A percentile compares a stretch with the other conserved stretches of the same genome.
Conservation (phyloP, 2,113 vertebrate genomes). For the Sterrhoptilus dennistouni region DNA sequence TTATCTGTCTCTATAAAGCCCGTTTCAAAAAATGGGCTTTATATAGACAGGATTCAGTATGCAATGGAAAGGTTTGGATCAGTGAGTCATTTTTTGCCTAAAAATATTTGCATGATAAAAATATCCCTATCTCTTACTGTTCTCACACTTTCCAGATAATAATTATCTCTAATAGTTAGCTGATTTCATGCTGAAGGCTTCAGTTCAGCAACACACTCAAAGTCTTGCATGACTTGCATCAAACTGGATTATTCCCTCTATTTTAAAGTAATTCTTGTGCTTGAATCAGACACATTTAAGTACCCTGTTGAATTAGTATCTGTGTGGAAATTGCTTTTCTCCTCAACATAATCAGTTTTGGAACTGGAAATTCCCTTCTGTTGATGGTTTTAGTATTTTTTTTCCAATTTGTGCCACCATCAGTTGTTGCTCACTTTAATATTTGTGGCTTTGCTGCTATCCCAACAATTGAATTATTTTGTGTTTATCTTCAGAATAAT, state of each 20-base stretch:
- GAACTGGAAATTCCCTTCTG: not conserved
- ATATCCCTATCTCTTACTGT: not conserved
- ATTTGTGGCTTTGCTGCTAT: not conserved
- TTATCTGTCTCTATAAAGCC: not conserved
- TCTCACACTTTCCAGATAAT: not conserved
- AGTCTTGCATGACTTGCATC: not conserved
- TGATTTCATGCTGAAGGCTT: not conserved
- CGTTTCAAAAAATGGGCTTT: not conserved
- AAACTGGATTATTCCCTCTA: not conserved
- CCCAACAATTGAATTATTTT: not conserved
- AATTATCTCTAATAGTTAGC: not conserved
- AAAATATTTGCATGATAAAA: conserved; percentile 17
- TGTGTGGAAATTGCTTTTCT: not conserved
- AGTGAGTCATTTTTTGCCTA: not conserved
- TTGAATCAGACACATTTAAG: not conserved
- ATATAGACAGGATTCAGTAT: not conserved
- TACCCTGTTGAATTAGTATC: not conserved
- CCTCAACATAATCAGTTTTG: not conserved
- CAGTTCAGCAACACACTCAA: not conserved
- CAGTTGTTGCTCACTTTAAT: not conserved
- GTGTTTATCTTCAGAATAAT: not conserved
- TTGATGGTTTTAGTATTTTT: not conserved
- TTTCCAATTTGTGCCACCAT: not conserved
- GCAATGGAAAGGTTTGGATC: not conserved
- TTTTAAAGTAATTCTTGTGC: not conserved